Conservation (phyloP, 1,140 invertebrate genomes). For the Tigriopus japonicus region DNA sequence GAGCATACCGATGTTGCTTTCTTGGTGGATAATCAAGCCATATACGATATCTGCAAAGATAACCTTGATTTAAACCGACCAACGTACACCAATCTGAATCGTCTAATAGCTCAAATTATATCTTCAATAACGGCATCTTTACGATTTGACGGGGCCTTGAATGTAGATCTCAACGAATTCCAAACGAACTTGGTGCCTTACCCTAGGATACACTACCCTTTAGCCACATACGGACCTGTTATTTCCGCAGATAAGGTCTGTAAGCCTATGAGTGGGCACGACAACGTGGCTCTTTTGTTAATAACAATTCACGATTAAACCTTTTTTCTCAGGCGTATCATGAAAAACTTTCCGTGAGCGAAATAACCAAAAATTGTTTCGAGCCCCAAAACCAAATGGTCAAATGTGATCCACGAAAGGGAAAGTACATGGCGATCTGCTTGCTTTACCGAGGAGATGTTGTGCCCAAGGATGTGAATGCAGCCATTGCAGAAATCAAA, state of each 20-base stretch:
- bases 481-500: conserved; percentile 27
- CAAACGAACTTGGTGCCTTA: conserved; percentile 44
- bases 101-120: conserved; percentile 44
- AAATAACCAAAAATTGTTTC: conserved; percentile 27
- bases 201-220: conserved; percentile 26
- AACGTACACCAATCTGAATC: conserved; percentile 36
- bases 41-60: conserved; percentile 45
- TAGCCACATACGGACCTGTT: conserved; percentile 26
- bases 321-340: conserved; percentile 25
- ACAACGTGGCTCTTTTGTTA: no score
- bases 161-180: conserved; percentile 45
- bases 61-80: conserved; percentile 39
- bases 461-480: conserved; percentile 29
- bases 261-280: no score
- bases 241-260: conserved; percentile 23
- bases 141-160: conserved; percentile 41
- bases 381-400: conserved; percentile 18
- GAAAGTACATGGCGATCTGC: conserved; percentile 26
- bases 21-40: conserved; percentile 50
- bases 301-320: no score
- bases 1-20: conserved; percentile 48
- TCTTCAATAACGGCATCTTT: conserved; percentile 72
- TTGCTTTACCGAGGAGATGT: conserved; percentile 31
- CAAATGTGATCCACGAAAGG: conserved; percentile 23
- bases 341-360: conserved; percentile 26